A percentile compares a stretch with the other conserved stretches of the same genome.
These are phyloP conservation scores for Stegastes partitus DNA, from an alignment of 2,113 vertebrate genomes.

Conservation along the genomic window DNA sequence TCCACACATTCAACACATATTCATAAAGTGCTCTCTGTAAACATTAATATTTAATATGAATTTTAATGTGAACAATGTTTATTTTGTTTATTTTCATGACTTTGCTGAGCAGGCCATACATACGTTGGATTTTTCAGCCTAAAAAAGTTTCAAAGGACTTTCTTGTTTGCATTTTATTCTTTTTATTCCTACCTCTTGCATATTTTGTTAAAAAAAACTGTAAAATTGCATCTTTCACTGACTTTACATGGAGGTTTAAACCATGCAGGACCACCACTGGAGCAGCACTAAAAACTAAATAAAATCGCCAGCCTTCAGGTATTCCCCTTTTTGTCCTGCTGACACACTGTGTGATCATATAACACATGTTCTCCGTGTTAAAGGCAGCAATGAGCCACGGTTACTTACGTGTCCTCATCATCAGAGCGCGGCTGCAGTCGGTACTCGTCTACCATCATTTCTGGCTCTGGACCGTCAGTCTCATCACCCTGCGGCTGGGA, in stretches of 20 bases:
- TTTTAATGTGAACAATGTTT: neutral
- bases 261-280: neutral
- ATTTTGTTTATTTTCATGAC: neutral
- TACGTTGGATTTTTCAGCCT: neutral
- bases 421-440: conserved; percentile 89
- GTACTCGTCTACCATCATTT: conserved; percentile 79
- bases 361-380: neutral
- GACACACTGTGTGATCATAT: neutral
- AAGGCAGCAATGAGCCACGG: neutral
- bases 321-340: neutral
- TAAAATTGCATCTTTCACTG: too few species aligned
- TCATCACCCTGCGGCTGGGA: conserved; percentile 78
- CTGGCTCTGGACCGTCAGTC: conserved; percentile 84
- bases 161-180: too few species aligned
- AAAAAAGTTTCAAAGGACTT: neutral
- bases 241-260: too few species aligned
- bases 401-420: conserved; percentile 94
- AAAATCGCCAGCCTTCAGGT: neutral
- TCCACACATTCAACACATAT: neutral
- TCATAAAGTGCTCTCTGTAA: neutral
- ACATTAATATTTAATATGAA: neutral
- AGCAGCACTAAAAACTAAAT: neutral
- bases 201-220: too few species aligned
- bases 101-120: neutral
- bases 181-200: too few species aligned